Conservation (phyloP, 1,140 invertebrate genomes). For the Phymorhynchus buccinoides region DNA sequence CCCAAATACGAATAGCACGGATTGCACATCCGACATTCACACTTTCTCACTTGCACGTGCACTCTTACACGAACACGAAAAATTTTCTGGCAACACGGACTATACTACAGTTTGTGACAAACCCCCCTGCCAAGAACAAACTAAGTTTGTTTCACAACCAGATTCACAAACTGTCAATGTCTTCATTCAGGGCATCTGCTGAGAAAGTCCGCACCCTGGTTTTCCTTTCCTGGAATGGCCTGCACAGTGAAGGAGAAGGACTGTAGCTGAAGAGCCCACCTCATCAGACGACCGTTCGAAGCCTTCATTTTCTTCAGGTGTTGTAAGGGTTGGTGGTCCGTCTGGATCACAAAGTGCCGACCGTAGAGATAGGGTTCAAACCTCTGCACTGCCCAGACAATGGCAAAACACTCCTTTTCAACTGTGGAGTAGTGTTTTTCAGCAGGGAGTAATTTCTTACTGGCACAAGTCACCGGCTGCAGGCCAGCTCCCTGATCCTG, state of each 20-base stretch:
- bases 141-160: too few relatives aligned
- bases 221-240: constrained; percentile 5
- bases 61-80: too few relatives aligned
- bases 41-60: too few relatives aligned
- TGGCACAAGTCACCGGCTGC: constrained; percentile 55
- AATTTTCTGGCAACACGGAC: too few relatives aligned
- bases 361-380: constrained; percentile 73
- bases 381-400: constrained; percentile 70
- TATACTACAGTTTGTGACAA: too few relatives aligned
- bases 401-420: constrained; percentile 71
- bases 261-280: constrained; percentile 48
- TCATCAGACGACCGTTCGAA: constrained; percentile 43
- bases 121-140: too few relatives aligned
- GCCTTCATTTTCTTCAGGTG: constrained; percentile 40
- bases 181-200: not conserved
- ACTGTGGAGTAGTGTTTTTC: constrained; percentile 64
- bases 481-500: constrained; percentile 43
- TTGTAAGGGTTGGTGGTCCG: constrained; percentile 76
- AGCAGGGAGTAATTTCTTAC: constrained; percentile 45
- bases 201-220: constrained; percentile 6
- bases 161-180: too few relatives aligned
- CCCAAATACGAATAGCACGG: too few relatives aligned
- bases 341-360: constrained; percentile 71
- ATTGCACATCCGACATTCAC: too few relatives aligned
- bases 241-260: not conserved